Base-by-base conservation (phyloP, 2,888 invertebrate genomes). In the Cheiracanthium punctorium region DNA sequence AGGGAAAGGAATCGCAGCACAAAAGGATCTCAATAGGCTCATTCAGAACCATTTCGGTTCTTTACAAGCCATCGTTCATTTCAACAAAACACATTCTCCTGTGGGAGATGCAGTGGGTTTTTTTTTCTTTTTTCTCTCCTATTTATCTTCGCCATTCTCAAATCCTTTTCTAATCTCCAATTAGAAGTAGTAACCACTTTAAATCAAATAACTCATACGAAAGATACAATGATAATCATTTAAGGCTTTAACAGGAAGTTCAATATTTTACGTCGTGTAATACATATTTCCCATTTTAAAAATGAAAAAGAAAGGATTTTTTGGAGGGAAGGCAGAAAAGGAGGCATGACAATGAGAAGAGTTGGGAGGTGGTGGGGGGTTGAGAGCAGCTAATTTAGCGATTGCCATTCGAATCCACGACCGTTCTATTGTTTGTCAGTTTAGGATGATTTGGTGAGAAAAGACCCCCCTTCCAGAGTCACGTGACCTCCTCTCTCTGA, bases 371-470 rank as follows among this genome's bases (percentile, higher is more conserved):
- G 58, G 58, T 7, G 58, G 24, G 24, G 24, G 58, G 24, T 20
- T 2, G 58, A 12, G 58, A 24, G 24, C 14, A 58, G 58, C 24
- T 58, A 58, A 58, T 58, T 17, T 17, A 58, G 24, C 24, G 58
- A 58, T 58, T 58, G 12, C 58, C 58, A 58, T 58, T 58, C 20
- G 58, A 58, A 58, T 58, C 58, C 43, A 24, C 24, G 58, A 58
- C 58, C 58, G 24, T 12, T 58, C 58, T 12, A 58, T 58, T 58
- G 58, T 58, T 5, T 58, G 58, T 24, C 58, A 58, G 58, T 58
- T 58, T 58, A 58, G 24, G 58, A 58, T 58, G 58, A 58, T 58
- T 48, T 58, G 58, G 58, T n/a, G 58, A 58, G 24, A 58, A n/a
- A 58, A 58, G 58, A 24, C 33, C n/a, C 33, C n/a, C 24, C 69